A percentile compares a stretch with the other conserved stretches of the same genome.
These are phyloP conservation scores for Hydraecia micacea DNA, from an alignment of 2,888 invertebrate species.

Conservation along the genomic window DNA sequence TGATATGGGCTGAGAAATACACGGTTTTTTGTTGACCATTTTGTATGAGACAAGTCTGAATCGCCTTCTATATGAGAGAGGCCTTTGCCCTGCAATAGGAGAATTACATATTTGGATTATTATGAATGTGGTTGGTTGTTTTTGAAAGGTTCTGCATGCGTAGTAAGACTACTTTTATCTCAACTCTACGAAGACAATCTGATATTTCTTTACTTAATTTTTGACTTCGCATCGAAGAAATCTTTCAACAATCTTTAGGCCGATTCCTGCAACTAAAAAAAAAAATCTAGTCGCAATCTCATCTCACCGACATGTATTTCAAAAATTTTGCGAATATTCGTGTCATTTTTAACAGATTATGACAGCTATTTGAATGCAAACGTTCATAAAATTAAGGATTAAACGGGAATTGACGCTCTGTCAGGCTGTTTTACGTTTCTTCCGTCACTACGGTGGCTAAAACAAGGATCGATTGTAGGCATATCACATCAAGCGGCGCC, in stretches of 20 bases:
- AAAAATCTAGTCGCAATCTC: background rate
- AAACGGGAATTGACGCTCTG: background rate
- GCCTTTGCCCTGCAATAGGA: background rate
- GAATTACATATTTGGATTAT: background rate
- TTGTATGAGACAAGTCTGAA: background rate
- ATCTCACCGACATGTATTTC: background rate
- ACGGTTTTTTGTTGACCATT: constrained; percentile 2
- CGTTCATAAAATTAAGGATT: background rate
- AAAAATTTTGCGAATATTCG: too few relatives aligned
- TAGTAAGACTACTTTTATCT: background rate
- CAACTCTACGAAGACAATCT: background rate
- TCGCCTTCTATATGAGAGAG: background rate
- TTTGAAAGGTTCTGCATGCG: background rate
- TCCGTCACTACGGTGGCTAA: background rate
- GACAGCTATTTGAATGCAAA: background rate
- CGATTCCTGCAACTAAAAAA: background rate
- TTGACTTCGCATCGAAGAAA: too few relatives aligned
- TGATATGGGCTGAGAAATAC: constrained; percentile 34
- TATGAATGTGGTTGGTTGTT: background rate
- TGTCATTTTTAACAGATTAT: background rate
- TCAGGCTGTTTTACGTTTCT: background rate
- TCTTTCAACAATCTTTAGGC: too few relatives aligned
- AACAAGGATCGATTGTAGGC: background rate
- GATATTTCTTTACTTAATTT: background rate
- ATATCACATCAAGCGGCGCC: constrained; percentile 72